Conservation (phyloP, 2,797 vertebrate species). For the Peromyscus attwateri region DNA sequence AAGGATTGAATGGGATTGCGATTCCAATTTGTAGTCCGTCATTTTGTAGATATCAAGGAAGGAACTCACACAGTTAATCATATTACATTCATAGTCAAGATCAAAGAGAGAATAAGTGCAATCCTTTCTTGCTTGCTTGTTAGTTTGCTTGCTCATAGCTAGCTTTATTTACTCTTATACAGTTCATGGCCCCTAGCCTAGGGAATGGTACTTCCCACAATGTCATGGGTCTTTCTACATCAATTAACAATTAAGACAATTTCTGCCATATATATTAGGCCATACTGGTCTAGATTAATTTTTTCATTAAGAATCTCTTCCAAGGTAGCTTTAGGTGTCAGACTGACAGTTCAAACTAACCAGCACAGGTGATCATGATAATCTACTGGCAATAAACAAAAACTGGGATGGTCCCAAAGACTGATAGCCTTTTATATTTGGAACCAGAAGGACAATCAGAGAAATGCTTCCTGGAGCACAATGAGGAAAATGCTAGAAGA, state of each 20-base stretch:
- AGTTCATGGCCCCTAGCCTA: neutral
- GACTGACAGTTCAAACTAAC: neutral
- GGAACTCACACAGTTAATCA: neutral
- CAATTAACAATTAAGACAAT: neutral
- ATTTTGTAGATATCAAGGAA: neutral
- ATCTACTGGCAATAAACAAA: neutral
- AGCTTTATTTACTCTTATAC: neutral
- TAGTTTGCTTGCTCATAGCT: neutral
- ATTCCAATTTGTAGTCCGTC: neutral
- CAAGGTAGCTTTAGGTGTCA: neutral
- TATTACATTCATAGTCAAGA: neutral
- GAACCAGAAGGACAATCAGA: neutral
- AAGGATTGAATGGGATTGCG: neutral
- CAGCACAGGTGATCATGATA: accelerated
- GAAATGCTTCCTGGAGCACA: neutral
- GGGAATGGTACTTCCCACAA: neutral
- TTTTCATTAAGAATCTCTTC: neutral
- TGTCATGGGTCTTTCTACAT: neutral
- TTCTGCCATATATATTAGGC: neutral
- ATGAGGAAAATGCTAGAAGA: neutral
- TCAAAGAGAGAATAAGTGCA: neutral
- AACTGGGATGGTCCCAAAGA: no score
- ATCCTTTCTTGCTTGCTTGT: no score
- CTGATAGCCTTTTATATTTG: neutral
- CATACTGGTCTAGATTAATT: neutral